A percentile compares a stretch with the other conserved stretches of the same genome.
Evolutionary conservation across 2,797 vertebrate genomes (phyloP).

Genomic region (Acrossocheilus wenchowensis): DNA sequence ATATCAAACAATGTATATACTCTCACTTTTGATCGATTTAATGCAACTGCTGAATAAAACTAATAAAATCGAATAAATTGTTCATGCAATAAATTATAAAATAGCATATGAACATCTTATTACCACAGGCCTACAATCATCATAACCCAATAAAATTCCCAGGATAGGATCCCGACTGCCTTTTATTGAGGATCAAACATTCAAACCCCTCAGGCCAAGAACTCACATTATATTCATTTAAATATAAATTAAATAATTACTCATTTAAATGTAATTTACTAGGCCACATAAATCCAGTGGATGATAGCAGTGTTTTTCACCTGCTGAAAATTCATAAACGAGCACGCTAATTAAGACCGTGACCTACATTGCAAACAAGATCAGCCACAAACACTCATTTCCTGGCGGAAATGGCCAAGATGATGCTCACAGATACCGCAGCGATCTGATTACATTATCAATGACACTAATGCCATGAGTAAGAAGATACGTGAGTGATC

Average conservation of each 20-base stretch:
- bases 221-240: background rate
- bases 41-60: background rate
- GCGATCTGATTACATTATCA: constrained; percentile 69
- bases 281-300: constrained; percentile 12
- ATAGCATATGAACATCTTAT: background rate
- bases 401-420: constrained; percentile 64
- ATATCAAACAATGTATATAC: background rate
- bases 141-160: background rate
- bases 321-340: constrained; percentile 36
- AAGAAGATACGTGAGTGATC: background rate
- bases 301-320: constrained; percentile 27
- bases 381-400: constrained; percentile 71
- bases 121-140: background rate
- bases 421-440: constrained; percentile 55
- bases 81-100: background rate
- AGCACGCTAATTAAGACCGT: constrained; percentile 43
- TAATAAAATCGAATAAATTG: background rate
- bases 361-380: constrained; percentile 67
- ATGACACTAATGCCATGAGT: constrained; percentile 4
- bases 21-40: background rate
- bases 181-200: constrained; percentile 1
- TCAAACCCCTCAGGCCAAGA: background rate
- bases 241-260: constrained; percentile 12
- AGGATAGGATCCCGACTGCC: background rate
- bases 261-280: constrained; percentile 14